Conservation (phyloP, 2,797 vertebrate genomes). For the Oryzias sinensis region DNA sequence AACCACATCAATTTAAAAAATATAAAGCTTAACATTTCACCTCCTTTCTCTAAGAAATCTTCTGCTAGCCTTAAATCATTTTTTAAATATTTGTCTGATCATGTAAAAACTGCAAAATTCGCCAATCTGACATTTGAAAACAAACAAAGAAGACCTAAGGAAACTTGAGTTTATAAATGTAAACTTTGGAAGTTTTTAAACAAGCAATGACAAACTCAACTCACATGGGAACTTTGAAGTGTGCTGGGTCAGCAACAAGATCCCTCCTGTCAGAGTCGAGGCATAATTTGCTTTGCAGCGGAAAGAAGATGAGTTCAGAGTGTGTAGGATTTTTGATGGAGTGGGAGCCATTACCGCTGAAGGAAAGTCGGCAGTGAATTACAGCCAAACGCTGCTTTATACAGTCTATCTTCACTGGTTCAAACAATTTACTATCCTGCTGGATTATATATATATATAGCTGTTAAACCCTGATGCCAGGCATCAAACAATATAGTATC, state of each 20-base stretch:
- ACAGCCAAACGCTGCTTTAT: background rate
- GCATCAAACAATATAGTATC: background rate
- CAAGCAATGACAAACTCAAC: background rate
- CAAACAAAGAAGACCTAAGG: no score
- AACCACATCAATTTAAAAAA: no score
- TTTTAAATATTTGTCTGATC: no score
- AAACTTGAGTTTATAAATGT: no score
- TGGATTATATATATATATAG: background rate
- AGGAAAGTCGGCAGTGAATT: background rate
- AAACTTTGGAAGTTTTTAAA: background rate
- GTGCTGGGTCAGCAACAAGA: background rate
- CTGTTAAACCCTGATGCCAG: background rate
- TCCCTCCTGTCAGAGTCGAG: background rate
- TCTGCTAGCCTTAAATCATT: no score
- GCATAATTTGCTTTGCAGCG: background rate
- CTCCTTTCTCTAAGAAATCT: no score
- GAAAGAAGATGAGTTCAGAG: background rate
- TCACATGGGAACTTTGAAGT: slow-evolving; percentile 6
- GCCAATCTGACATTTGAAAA: no score
- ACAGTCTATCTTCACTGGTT: background rate
- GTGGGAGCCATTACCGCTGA: background rate
- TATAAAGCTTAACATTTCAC: no score
- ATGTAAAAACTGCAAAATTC: no score
- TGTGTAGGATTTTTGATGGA: background rate
- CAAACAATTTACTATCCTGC: background rate